Percentiles rank a stretch among this genome's conserved stretches.
phyloP scores from a whole-genome alignment of 2,797 vertebrate genomes.

The Onychomys arenicola region DNA sequence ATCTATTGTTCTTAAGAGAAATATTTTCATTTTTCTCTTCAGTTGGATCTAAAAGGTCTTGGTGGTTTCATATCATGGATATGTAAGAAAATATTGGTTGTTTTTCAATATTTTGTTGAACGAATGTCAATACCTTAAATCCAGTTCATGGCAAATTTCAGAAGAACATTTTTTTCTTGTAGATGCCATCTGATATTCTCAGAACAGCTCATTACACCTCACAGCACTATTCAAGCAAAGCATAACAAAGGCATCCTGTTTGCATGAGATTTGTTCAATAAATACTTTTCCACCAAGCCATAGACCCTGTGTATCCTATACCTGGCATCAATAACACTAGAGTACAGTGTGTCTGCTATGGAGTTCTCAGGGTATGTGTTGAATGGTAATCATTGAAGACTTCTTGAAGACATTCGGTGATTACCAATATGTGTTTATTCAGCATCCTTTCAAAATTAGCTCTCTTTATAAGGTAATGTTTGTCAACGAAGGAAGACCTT shows the following conservation, averaged over 20 bases:
- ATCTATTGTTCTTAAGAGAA: background rate
- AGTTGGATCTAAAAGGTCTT: background rate
- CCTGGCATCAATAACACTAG: background rate
- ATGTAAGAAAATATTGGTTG: background rate
- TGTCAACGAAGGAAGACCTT: slow-evolving; percentile 58
- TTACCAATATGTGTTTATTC: background rate
- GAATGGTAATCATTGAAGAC: background rate
- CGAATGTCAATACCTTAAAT: background rate
- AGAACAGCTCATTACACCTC: background rate
- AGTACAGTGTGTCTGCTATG: background rate
- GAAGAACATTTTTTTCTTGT: background rate
- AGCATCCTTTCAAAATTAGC: slow-evolving; percentile 24
- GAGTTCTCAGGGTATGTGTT: background rate
- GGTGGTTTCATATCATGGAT: background rate
- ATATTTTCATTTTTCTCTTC: background rate
- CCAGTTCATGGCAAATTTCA: background rate
- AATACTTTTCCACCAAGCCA: background rate
- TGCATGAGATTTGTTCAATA: background rate
- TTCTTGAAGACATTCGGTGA: background rate
- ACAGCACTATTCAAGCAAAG: background rate
- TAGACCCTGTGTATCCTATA: background rate
- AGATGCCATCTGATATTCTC: background rate
- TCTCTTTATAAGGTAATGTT: slow-evolving; percentile 57
- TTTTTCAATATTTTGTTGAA: background rate
- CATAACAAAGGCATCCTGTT: background rate